A percentile compares a stretch with the other conserved stretches of the same genome.
Conservation (phyloP, 2,113 vertebrate species). For the Onychorhynchus coronatus region DNA sequence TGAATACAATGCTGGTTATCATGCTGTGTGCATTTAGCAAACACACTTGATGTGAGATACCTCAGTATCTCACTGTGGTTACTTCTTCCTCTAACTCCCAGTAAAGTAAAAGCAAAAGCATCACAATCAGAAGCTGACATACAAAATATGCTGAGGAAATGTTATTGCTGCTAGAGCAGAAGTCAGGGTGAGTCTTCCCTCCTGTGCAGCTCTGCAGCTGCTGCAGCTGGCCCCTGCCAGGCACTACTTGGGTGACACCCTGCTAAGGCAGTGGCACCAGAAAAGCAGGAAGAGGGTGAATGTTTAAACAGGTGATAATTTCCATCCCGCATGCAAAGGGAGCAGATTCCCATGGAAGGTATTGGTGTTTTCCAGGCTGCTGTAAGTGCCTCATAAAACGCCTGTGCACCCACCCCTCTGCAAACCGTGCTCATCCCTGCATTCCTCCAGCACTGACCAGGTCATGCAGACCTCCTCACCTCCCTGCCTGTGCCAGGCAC, state of each 20-base stretch:
- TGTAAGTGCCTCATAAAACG: not conserved
- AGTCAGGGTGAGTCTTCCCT: not conserved
- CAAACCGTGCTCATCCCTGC: not conserved
- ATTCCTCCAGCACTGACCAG: not conserved
- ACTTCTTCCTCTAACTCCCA: not conserved
- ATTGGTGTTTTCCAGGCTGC: not conserved
- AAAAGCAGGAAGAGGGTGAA: accelerated
- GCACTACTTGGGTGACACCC: accelerated
- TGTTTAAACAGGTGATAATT: not conserved
- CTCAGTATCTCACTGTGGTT: not conserved
- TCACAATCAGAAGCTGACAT: not conserved
- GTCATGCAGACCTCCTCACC: not conserved
- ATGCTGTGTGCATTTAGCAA: not conserved
- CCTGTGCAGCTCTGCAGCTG: accelerated
- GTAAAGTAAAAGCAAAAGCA: not conserved
- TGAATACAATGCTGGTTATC: not conserved
- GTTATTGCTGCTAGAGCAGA: not conserved
- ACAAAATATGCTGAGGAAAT: not conserved
- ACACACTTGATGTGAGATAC: accelerated
- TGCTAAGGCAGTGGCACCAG: not conserved
- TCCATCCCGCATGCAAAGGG: not conserved
- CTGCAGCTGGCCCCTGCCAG: not conserved
- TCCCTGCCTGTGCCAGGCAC: not conserved
- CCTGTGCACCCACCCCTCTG: accelerated
- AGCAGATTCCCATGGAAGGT: not conserved